Conservation (phyloP, 2,797 vertebrate genomes). For the Cyprinella venusta region DNA sequence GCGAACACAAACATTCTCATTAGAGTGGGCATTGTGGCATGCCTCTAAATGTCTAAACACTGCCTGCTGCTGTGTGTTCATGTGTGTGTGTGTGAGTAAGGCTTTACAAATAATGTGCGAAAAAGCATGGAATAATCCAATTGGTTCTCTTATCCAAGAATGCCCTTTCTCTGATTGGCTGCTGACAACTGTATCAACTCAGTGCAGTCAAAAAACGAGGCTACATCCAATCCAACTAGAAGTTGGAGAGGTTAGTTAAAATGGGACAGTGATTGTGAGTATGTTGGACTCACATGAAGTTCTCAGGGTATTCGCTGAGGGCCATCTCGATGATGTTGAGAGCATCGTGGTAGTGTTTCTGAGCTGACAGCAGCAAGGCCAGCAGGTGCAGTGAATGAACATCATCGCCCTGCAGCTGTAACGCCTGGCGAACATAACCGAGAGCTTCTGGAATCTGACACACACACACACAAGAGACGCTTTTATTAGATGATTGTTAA, state of each 20-base stretch:
- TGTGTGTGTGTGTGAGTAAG: conserved; percentile 9
- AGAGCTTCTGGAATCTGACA: conserved; percentile 95
- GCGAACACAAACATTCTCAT: conserved; percentile 37
- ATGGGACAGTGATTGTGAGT: background rate
- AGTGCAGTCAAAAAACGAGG: background rate
- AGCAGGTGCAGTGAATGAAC: conserved; percentile 96
- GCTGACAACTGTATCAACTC: background rate
- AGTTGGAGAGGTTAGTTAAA: background rate
- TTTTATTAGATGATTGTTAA: conserved; percentile 24
- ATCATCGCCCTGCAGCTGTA: conserved; percentile 96
- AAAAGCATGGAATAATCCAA: background rate
- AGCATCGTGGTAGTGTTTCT: conserved; percentile 96
- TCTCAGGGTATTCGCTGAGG: conserved; percentile 96
- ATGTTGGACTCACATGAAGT: conserved; percentile 87
- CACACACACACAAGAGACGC: conserved; percentile 51
- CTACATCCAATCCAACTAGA: background rate
- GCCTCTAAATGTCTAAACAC: conserved; percentile 36
- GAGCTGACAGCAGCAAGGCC: conserved; percentile 92
- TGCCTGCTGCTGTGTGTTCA: conserved; percentile 23
- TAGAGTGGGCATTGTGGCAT: conserved; percentile 35
- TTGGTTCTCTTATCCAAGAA: background rate
- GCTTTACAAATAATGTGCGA: background rate
- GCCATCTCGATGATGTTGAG: conserved; percentile 99
- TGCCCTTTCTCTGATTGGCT: conserved; percentile 25
- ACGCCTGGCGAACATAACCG: conserved; percentile 93